Evolutionary conservation across 2,888 invertebrate species (phyloP).

Genomic region (Ichneumoninae sp.): DNA sequence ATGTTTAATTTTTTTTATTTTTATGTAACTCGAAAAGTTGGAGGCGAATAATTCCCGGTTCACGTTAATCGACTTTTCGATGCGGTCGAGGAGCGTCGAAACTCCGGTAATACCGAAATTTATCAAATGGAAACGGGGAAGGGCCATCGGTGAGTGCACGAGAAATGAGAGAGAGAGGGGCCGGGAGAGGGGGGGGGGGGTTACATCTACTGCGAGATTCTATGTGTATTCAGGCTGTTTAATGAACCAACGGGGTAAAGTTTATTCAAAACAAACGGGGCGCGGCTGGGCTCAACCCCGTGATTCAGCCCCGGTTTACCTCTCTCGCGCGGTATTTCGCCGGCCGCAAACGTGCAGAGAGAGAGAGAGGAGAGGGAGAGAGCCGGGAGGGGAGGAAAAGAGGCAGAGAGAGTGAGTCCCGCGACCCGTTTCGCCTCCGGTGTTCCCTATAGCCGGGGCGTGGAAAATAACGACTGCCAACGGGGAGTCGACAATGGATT

Average conservation of each 20-base stretch:
- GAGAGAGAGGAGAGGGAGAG: no score
- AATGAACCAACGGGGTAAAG: conserved; percentile 66
- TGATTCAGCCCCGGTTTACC: conserved; percentile 20
- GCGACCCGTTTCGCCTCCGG: conserved; percentile 14
- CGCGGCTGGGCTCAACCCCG: conserved; percentile 32
- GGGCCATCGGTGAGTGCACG: conserved; percentile 1
- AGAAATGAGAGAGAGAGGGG: conserved; percentile 5
- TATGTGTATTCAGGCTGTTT: conserved; percentile 63
- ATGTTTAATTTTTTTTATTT: conserved; percentile 13
- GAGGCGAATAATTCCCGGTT: conserved; percentile 33
- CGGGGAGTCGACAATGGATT: conserved; percentile 40
- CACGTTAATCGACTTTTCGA: conserved; percentile 45
- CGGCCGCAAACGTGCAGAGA: background rate
- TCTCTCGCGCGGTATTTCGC: background rate
- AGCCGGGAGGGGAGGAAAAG: no score
- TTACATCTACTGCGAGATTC: conserved; percentile 55
- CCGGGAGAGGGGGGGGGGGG: conserved; percentile 3
- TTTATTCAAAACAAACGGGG: conserved; percentile 64
- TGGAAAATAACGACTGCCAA: background rate
- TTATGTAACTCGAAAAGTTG: conserved; percentile 47
- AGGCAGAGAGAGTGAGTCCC: background rate
- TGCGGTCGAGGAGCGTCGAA: background rate
- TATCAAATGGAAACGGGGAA: conserved; percentile 44
- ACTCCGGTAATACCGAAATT: conserved; percentile 27
- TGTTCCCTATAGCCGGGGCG: background rate